Evolutionary conservation across 1,140 invertebrate genomes (phyloP), one percentile per base, ranked within the genome.

Genomic region (Chrysopa pallens): DNA sequence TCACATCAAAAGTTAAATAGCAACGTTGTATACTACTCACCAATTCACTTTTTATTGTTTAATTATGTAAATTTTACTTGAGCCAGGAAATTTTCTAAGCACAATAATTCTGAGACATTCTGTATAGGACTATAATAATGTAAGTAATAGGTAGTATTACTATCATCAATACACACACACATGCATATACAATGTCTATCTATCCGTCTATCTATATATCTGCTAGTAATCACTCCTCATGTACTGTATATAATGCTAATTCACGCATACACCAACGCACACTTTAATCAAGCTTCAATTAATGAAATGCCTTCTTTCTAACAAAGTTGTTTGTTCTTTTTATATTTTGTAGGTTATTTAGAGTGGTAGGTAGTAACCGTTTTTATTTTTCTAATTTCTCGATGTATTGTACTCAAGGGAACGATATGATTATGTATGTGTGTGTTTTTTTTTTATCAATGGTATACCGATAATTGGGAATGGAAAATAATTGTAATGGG

Each of bases 281-380:
- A 47, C 52, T 52, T 50, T 52, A 54, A 54, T 54, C 50, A 54
- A 52, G 48, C 48, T 48, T 46, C 50, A 54, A 54, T 54, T 54
- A 54, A 50, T 39, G 17, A 23, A 23, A 23, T 23, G 17, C 17
- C 17, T 23, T 23, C 17, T 2, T 23, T 23, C 5, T 23, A 23
- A 46, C 43, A 39, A 11, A 47, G 46, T 46, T 54, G 52, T 48
- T 53, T 44, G 47, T 43, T 40, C 33, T 38, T 44, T 42, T 43
- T 35, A 29, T 14, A 4, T n/a, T 35, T n/a, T 33, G 27, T 33
- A 17, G 5, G 28, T 46, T 38, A n/a, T n/a, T n/a, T n/a, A n/a
- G n/a, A n/a, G n/a, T n/a, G n/a, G n/a, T n/a, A 46, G 36, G 28
- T 45, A n/a, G n/a, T n/a, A n/a, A n/a, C n/a, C n/a, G n/a, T n/a